Conservation (phyloP, 2,888 invertebrate genomes). For the Drosophila meridionalis region DNA sequence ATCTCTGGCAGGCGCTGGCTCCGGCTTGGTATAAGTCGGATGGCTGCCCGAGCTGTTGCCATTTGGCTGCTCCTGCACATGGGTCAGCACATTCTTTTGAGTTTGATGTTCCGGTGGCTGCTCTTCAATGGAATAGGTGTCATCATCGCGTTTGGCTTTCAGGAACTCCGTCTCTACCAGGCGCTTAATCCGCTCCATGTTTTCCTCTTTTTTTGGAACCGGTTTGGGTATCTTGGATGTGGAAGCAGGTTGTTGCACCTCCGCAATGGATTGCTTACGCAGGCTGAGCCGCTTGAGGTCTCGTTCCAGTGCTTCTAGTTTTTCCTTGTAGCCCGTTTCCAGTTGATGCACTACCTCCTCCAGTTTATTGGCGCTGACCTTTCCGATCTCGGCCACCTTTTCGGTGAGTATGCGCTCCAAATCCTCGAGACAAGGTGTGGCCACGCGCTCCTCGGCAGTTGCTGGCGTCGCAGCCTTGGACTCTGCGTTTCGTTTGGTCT, state of each 20-base stretch:
- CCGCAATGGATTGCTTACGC: slow-evolving; percentile 8
- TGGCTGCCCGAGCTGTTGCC: slow-evolving; percentile 56
- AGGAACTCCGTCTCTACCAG: slow-evolving; percentile 67
- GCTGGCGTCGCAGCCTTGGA: slow-evolving; percentile 9
- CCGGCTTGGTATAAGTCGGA: slow-evolving; percentile 49
- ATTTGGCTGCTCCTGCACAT: slow-evolving; percentile 43
- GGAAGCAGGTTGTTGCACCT: not conserved
- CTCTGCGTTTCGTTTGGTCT: slow-evolving; percentile 34
- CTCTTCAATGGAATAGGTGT: slow-evolving; percentile 71
- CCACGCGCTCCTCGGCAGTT: slow-evolving; percentile 39
- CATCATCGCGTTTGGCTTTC: slow-evolving; percentile 57
- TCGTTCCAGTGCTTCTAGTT: slow-evolving; percentile 69
- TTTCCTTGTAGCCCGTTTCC: slow-evolving; percentile 76
- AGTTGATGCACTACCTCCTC: slow-evolving; percentile 74
- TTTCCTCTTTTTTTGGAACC: slow-evolving; percentile 33
- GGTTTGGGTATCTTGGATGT: slow-evolving; percentile 68
- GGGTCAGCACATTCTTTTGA: slow-evolving; percentile 20
- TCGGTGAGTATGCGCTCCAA: slow-evolving; percentile 73
- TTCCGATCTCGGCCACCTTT: slow-evolving; percentile 78
- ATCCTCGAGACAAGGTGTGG: slow-evolving; percentile 69
- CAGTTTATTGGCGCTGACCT: slow-evolving; percentile 69
- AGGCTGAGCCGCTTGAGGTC: slow-evolving; percentile 62
- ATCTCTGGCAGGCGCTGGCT: not conserved
- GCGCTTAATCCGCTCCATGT: slow-evolving; percentile 56
- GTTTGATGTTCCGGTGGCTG: slow-evolving; percentile 6